A percentile compares a stretch with the other conserved stretches of the same genome.
These are phyloP conservation scores for Drosophila micromelanica DNA, from an alignment of 1,140 invertebrate genomes.

Conservation along the genomic window DNA sequence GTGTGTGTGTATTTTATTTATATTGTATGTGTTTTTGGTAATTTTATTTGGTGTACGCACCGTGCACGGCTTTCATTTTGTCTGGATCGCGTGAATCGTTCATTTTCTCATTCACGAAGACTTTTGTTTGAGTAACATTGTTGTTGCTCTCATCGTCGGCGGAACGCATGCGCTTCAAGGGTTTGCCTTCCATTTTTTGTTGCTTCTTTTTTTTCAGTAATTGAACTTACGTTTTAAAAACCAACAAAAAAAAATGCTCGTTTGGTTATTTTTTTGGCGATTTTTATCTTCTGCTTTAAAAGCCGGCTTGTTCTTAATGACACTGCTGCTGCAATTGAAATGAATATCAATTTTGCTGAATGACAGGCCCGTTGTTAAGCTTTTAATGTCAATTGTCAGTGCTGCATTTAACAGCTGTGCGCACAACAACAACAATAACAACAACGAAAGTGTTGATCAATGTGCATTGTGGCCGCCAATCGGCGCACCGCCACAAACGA, in stretches of 20 bases:
- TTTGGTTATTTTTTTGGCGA: not conserved
- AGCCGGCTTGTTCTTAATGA: slow-evolving; percentile 6
- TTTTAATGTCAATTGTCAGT: not conserved
- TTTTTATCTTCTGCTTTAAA: slow-evolving; percentile 3
- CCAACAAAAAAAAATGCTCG: not conserved
- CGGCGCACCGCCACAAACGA: no score
- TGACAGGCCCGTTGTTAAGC: not conserved
- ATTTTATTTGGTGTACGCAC: slow-evolving; percentile 33
- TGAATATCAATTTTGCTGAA: not conserved
- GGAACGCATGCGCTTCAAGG: slow-evolving; percentile 61
- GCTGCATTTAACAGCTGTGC: not conserved
- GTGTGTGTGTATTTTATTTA: not conserved
- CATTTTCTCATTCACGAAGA: slow-evolving; percentile 65
- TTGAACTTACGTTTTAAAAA: no score
- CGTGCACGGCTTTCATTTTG: slow-evolving; percentile 71
- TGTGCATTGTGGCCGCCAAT: not conserved
- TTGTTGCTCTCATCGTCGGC: slow-evolving; percentile 58
- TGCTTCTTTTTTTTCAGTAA: no score
- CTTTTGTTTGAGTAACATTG: slow-evolving; percentile 59
- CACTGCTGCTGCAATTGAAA: slow-evolving; percentile 12
- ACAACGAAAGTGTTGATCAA: not conserved
- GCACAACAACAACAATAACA: no score
- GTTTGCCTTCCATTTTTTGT: slow-evolving; percentile 49
- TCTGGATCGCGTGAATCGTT: slow-evolving; percentile 47
- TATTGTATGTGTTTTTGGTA: no score